Evolutionary conservation across 2,113 vertebrate genomes (phyloP).

Genomic region (Mesocricetus auratus): DNA sequence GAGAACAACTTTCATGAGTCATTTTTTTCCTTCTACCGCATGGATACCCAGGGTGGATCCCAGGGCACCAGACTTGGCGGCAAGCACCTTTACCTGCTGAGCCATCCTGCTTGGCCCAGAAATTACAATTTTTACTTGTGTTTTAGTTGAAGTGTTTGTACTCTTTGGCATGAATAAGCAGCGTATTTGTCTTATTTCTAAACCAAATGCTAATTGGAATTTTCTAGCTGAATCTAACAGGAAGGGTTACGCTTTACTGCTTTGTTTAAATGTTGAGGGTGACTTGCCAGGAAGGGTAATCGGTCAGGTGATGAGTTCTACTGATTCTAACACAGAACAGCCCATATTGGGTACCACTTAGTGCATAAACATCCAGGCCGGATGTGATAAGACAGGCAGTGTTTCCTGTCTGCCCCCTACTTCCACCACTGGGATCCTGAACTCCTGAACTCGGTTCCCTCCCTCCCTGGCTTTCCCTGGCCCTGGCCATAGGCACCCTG

Average conservation of each 20-base stretch:
- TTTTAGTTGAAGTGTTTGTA: background rate
- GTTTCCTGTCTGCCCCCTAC: background rate
- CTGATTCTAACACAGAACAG: rapidly evolving
- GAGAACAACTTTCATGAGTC: background rate
- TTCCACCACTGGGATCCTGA: background rate
- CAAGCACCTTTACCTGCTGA: background rate
- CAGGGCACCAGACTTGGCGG: background rate
- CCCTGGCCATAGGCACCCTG: background rate
- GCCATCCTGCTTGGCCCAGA: background rate
- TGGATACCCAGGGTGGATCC: background rate
- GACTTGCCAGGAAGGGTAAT: background rate
- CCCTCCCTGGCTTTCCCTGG: background rate
- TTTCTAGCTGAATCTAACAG: background rate
- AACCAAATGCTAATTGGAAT: background rate
- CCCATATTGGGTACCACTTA: background rate
- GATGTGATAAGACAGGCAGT: background rate
- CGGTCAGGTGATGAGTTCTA: background rate
- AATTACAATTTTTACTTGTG: background rate
- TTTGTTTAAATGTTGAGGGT: background rate
- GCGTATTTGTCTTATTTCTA: background rate
- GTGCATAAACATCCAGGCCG: rapidly evolving
- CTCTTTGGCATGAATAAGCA: background rate
- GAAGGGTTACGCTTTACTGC: background rate
- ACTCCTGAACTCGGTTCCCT: background rate
- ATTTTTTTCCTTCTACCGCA: background rate